Conservation (phyloP, 2,113 vertebrate species). For the Bambusicola thoracicus region DNA sequence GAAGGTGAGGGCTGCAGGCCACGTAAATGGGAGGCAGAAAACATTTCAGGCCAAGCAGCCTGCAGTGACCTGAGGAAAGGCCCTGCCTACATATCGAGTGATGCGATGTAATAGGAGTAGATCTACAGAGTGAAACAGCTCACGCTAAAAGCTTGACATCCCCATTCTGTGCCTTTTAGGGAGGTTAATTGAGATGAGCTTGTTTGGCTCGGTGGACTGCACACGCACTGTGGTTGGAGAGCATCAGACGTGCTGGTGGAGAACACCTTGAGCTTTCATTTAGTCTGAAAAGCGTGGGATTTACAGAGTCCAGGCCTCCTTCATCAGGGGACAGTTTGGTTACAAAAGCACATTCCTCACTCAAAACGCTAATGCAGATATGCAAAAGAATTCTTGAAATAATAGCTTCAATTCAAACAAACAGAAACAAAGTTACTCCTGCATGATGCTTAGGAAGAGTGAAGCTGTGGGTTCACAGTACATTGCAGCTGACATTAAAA, state of each 20-base stretch:
- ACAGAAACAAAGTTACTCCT: not conserved
- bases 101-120: not conserved
- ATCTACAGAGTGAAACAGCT: not conserved
- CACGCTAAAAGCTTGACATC: not conserved
- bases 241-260: not conserved
- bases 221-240: rapidly evolving
- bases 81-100: not conserved
- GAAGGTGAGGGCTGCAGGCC: not conserved
- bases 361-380: not conserved
- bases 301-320: not conserved
- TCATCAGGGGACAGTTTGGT: not conserved
- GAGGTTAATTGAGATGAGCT: not conserved
- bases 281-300: not conserved
- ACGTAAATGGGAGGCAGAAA: not conserved
- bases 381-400: not conserved
- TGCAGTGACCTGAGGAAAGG: constrained; percentile 10
- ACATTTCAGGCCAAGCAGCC: not conserved
- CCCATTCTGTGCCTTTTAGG: not conserved
- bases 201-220: not conserved
- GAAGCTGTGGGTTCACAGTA: not conserved
- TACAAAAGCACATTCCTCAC: not conserved
- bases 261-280: not conserved
- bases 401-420: not conserved
- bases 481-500: not conserved
- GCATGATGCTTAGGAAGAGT: not conserved